Base-by-base conservation (phyloP, 2,888 invertebrate species). In the Athrips mouffetella region DNA sequence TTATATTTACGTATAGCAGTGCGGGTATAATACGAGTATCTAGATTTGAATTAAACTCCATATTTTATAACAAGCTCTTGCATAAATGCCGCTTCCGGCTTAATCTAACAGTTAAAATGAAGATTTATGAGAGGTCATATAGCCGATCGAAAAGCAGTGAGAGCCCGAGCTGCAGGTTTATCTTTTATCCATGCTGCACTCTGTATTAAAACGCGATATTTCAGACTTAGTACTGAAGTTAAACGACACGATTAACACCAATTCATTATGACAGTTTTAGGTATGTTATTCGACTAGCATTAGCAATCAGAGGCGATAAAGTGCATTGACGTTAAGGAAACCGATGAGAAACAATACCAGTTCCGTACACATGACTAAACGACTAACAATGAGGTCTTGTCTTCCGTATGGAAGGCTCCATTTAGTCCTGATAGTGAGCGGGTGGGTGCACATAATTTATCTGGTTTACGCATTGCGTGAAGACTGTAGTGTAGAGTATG, bases 371-470 rank as follows among this genome's bases (percentile, higher is more conserved):
- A 37, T 10, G 13, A 16, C 8, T 15, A n/a, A 15, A 40, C 47
- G 47, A 47, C 15, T 50, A 39, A 49, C 11, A 27, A 13, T 20
- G 37, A 30, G 20, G 37, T 23, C n/a, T 5, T 30, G 47, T 42
- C 50, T 42, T 42, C 42, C 42, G 42, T 30, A 11, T 42, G 29
- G 23, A 42, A 42, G 27, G 30, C 42, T 42, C 18, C 42, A 30
- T 42, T 42, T 42, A 11, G 6, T 42, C 11, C 30, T 35, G 45
- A 35, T 27, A 45, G 11, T n/a, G n/a, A n/a, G 10, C 8, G 18
- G 35, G 8, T 23, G 2, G 20, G 8, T 1, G 11, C 31, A 13
- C 23, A 13, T n/a, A 11, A 3, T 10, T 15, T 23, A 23, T 11
- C 3, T 11, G 16, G 15, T 27, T 2, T 18, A 44, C 44, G 20